Evolutionary conservation across 2,888 invertebrate genomes (phyloP), one percentile per base, ranked within the genome.

Genomic region (Cordilura impudica): DNA sequence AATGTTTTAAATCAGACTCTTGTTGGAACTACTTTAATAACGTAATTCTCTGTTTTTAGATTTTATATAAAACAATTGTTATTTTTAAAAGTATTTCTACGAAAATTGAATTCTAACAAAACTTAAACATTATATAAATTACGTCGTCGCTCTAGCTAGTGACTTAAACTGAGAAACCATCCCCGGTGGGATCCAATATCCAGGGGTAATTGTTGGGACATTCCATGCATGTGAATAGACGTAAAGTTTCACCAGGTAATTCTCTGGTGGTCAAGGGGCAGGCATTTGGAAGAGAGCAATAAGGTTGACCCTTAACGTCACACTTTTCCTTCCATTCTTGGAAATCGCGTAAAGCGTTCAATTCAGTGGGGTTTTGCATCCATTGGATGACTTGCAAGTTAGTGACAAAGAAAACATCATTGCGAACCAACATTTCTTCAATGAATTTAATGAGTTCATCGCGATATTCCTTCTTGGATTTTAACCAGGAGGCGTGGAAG

Each of bases 311-410:
- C 90, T 97, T 97, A 81, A 97, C 95, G 88, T 97, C 97, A 90
- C 97, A 97, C 89, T 96, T 96, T 85, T 97, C 97, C 90, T 97
- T 97, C 97, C 97, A 97, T 89, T 97, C 96, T 85, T 95, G 95
- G 93, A 97, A 97, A 88, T 97, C 97, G 84, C 96, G 92, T 60
- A 97, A 92, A 39, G 94, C 94, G 54, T 95, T 94, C 82, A 97
- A 88, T 90, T 97, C 97, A 29, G 96, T 96, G 69, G 97, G 97
- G 85, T 95, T 96, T 90, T 97, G 97, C 96, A 97, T 97, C 97
- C 97, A 97, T 90, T 97, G 96, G 86, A 97, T 96, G 26, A 97
- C 97, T 92, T 95, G 92, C 84, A 96, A 93, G 92, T 96, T 94
- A 78, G 96, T 97, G 81, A 96, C 96, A 90, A 97, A 97, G 91